Conservation (phyloP, 2,888 invertebrate species). For the Lutraria lutraria region DNA sequence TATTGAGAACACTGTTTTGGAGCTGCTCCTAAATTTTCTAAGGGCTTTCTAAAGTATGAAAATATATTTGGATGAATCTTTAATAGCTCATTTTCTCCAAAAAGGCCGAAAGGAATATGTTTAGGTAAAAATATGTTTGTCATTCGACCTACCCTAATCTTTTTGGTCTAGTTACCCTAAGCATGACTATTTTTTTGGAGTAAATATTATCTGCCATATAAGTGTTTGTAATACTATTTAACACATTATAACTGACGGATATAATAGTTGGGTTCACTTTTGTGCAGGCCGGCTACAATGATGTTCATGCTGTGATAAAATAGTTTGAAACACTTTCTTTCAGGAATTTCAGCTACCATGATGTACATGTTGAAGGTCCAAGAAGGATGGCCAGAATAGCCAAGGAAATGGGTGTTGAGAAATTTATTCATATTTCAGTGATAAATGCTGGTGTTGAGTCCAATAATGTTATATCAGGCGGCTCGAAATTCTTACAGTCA, state of each 20-base stretch:
- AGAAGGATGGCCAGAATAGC: constrained; percentile 92
- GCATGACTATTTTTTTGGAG: too few species aligned
- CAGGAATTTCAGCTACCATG: constrained; percentile 93
- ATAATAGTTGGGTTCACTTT: neutral
- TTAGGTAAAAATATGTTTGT: too few species aligned
- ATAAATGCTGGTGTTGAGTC: constrained; percentile 93
- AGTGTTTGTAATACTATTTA: too few species aligned
- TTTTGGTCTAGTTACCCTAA: too few species aligned
- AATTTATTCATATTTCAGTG: constrained; percentile 96
- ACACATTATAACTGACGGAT: neutral
- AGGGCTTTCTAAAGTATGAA: too few species aligned
- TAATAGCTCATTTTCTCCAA: too few species aligned
- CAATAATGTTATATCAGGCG: constrained; percentile 90
- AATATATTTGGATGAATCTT: too few species aligned
- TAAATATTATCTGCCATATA: too few species aligned
- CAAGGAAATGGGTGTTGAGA: constrained; percentile 94
- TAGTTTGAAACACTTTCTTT: constrained; percentile 39
- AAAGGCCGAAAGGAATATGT: too few species aligned
- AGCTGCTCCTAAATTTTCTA: too few species aligned
- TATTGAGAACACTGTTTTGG: too few species aligned
- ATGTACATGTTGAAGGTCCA: constrained; percentile 95
- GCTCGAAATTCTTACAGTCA: constrained; percentile 87
- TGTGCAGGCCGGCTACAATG: constrained; percentile 90
- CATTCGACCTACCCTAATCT: too few species aligned
- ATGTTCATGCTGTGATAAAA: constrained; percentile 92